These are phyloP conservation scores for Grantiella picta DNA, from an alignment of 2,113 vertebrate species.

Conservation along the genomic window DNA sequence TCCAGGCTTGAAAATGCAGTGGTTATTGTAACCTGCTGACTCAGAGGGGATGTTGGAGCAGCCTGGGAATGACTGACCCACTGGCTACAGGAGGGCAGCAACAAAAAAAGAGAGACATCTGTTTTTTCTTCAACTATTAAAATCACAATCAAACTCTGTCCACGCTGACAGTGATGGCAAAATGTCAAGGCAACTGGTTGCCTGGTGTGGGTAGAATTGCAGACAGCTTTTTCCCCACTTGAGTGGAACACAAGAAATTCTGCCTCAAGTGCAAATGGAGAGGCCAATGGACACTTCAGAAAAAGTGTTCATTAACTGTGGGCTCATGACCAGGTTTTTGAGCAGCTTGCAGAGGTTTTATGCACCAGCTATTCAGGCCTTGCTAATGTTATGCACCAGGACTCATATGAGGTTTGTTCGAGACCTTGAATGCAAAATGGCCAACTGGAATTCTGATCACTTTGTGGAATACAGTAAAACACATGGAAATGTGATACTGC, in stretches of 20 bases:
- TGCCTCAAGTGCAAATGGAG: not conserved
- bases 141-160: not conserved
- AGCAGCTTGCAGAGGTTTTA: not conserved
- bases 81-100: not conserved
- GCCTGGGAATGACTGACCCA: not conserved
- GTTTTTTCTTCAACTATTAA: not conserved
- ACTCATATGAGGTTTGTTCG: not conserved
- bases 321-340: not conserved
- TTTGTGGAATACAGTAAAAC: not conserved
- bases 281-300: not conserved
- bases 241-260: not conserved
- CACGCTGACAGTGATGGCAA: not conserved
- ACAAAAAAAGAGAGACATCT: not conserved
- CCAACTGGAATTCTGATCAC: not conserved
- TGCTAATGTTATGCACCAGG: not conserved
- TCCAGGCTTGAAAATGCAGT: not conserved
- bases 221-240: not conserved
- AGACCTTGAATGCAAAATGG: not conserved
- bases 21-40: not conserved
- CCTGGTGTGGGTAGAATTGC: not conserved
- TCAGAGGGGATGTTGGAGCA: not conserved
- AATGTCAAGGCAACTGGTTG: not conserved
- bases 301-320: not conserved
- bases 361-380: not conserved
- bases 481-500: not conserved